Base-by-base conservation (phyloP, 2,797 vertebrate genomes). In the Threskiornis aethiopicus region DNA sequence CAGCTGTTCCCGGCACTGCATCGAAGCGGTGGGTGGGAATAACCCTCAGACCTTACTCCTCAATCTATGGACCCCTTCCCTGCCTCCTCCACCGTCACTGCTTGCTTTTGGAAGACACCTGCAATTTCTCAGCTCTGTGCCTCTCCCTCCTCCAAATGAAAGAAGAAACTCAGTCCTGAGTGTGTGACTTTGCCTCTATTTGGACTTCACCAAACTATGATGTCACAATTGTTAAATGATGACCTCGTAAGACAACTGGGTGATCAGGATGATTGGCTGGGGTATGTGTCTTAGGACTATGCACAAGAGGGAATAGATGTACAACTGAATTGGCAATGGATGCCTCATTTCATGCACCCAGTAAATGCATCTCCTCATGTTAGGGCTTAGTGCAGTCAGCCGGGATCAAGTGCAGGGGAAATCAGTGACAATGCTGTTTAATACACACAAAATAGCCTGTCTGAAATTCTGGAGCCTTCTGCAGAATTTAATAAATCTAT, bases 401-500 rank as follows among this genome's bases (percentile, higher is more conserved):
- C 2, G 7, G 46, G 42, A 54, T 35, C 0, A 19, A 90, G 46
- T 13, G 41, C 72, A 54, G 54, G 54, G 49, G 73, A 82, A 86
- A 61, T 51, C 19, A 22, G 69, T 42, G 77, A 76, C 54, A 72
- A 21, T 54, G 31, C 16, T 24, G 21, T 44, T 85, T 57, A 54
- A 76, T 46, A 39, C 44, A 51, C 62, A 70, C 20, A n/a, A 37
- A 93, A 83, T 20, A 77, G 55, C 54, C 67, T 67, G 26, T 13
- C 82, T 85, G 67, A 83, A 87, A 93, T 93, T 89, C 87, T 85
- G 84, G 79, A 85, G 61, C 64, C 81, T 85, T 80, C 96, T 83
- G 62, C 78, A 3, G 57, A 80, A 83, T 91, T 91, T 91, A 89
- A 57, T 93, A 85, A 85, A 72, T 49, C 78, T 62, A 93, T 93